Percentiles rank a stretch among this genome's conserved stretches.
These are phyloP conservation scores for Pyrgilauda ruficollis DNA, from an alignment of 2,113 vertebrate species.

Conservation along the genomic window DNA sequence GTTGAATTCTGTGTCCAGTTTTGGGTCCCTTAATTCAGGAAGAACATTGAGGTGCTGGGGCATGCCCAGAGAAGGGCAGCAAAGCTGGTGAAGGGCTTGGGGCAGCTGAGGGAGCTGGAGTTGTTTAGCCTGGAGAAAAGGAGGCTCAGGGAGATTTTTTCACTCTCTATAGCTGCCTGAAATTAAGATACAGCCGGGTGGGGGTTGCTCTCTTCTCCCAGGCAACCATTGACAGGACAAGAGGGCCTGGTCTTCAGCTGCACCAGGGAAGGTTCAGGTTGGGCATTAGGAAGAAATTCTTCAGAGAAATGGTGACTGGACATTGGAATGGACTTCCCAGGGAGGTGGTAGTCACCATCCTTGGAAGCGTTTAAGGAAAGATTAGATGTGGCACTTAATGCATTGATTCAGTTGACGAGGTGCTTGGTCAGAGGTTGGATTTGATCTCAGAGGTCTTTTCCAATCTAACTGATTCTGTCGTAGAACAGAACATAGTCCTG, in stretches of 20 bases:
- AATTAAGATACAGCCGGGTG: no score
- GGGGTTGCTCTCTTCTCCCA: fast-evolving
- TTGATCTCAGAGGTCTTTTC: neutral
- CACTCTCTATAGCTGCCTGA: neutral
- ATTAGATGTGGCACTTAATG: neutral
- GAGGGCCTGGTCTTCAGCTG: neutral
- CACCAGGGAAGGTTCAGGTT: no score
- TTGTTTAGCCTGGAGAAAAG: neutral
- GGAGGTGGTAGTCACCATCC: neutral
- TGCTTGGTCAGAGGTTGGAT: neutral
- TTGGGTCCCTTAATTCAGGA: neutral
- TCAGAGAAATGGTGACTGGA: fast-evolving
- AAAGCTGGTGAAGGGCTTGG: neutral
- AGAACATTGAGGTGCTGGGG: neutral
- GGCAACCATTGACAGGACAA: neutral
- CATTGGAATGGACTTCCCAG: neutral
- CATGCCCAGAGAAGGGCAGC: neutral
- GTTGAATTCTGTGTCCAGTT: neutral
- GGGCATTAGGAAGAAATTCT: neutral
- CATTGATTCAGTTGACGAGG: neutral
- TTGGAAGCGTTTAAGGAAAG: neutral
- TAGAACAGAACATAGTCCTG: neutral
- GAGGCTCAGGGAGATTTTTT: neutral
- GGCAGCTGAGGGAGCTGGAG: neutral
- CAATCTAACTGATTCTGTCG: neutral